These are phyloP conservation scores for Leptoclinus maculatus DNA, from an alignment of 2,797 vertebrate genomes.

Conservation along the genomic window DNA sequence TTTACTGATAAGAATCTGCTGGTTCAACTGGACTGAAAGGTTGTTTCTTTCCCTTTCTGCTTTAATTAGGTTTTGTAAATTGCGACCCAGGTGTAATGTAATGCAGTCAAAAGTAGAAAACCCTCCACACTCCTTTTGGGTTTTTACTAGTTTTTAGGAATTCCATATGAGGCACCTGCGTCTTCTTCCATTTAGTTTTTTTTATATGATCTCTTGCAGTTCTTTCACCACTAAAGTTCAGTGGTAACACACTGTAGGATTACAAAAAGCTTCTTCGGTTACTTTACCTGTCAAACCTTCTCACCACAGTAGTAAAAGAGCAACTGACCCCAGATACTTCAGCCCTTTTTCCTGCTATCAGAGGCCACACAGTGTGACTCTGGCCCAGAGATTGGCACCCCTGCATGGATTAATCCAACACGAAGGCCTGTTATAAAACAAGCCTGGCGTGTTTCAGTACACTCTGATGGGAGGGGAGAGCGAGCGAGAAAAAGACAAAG, in stretches of 20 bases:
- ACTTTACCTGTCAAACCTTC: slow-evolving; percentile 13
- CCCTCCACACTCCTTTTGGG: not conserved
- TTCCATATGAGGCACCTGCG: not conserved
- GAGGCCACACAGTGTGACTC: slow-evolving; percentile 42
- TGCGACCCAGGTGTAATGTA: slow-evolving; percentile 6
- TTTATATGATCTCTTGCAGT: not conserved
- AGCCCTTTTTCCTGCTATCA: slow-evolving; percentile 30
- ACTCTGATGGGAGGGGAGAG: slow-evolving; percentile 46
- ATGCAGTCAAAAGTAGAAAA: not conserved
- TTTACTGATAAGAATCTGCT: slow-evolving; percentile 58
- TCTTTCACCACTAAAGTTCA: not conserved
- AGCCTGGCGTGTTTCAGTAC: slow-evolving; percentile 67
- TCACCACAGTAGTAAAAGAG: not conserved
- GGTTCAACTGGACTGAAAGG: slow-evolving; percentile 42
- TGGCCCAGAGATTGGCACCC: slow-evolving; percentile 62
- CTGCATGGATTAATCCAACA: slow-evolving; percentile 71
- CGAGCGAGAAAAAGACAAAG: slow-evolving; percentile 36
- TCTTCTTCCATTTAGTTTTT: not conserved
- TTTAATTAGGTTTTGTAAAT: slow-evolving; percentile 21
- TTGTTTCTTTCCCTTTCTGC: slow-evolving; percentile 14
- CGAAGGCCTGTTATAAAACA: slow-evolving; percentile 75
- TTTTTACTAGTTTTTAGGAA: not conserved
- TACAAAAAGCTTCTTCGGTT: not conserved
- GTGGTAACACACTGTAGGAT: not conserved
- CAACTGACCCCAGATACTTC: slow-evolving; percentile 19